These are phyloP conservation scores for Microplitis demolitor DNA, from an alignment of 1,140 invertebrate species.

Conservation along the genomic window DNA sequence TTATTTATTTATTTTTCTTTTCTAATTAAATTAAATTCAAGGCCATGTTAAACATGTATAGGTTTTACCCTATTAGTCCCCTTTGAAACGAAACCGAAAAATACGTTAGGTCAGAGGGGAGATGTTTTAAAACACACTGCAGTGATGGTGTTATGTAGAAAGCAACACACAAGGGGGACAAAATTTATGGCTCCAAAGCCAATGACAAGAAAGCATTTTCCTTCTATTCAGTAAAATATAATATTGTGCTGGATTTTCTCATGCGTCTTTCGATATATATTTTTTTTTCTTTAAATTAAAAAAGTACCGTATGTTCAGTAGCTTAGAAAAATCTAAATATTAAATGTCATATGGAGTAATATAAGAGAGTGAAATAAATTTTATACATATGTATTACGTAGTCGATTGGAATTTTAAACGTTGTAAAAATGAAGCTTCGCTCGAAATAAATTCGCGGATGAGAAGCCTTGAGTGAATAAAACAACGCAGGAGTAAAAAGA, in stretches of 20 bases:
- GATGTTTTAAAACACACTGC: neutral
- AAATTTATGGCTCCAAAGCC: neutral
- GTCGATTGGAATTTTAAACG: slow-evolving; percentile 4
- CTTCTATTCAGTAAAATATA: neutral
- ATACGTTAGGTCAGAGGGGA: neutral
- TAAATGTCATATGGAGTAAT: too few relatives aligned
- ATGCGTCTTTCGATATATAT: too few relatives aligned
- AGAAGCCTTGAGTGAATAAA: slow-evolving; percentile 6
- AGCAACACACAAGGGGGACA: neutral
- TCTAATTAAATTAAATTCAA: too few relatives aligned
- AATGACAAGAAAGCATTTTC: neutral
- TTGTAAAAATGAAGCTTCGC: slow-evolving; percentile 11
- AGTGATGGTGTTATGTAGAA: neutral
- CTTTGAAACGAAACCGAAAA: too few relatives aligned
- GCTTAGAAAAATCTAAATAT: neutral
- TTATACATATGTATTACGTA: neutral
- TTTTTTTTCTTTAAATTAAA: too few relatives aligned
- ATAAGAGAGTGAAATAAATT: neutral
- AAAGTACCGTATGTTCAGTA: too few relatives aligned
- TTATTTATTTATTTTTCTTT: too few relatives aligned
- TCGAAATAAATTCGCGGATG: slow-evolving; percentile 10
- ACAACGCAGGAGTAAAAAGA: neutral
- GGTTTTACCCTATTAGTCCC: too few relatives aligned
- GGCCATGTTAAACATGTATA: too few relatives aligned
- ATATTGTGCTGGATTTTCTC: too few relatives aligned